These are phyloP conservation scores for Chrysodeixis includens DNA, from an alignment of 2,888 invertebrate genomes.

Conservation along the genomic window DNA sequence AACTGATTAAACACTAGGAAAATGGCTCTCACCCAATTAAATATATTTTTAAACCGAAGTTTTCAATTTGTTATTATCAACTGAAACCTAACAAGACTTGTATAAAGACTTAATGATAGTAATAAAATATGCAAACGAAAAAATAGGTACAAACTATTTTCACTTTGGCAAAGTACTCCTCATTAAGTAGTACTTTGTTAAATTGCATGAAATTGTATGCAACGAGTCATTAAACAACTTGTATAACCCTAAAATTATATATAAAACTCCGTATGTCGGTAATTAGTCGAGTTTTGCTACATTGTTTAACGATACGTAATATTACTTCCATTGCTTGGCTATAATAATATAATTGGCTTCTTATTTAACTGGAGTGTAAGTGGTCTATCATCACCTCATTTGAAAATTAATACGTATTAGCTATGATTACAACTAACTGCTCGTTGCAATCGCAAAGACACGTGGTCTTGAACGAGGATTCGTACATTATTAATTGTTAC, in stretches of 20 bases:
- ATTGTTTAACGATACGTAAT: conserved; percentile 59
- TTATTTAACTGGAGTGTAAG: conserved; percentile 47
- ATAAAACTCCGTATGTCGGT: conserved; percentile 56
- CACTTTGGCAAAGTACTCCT: conserved; percentile 49
- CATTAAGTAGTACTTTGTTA: conserved; percentile 52
- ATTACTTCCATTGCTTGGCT: conserved; percentile 52
- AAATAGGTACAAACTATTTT: conserved; percentile 38
- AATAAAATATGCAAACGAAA: conserved; percentile 30
- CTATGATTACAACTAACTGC: conserved; percentile 34
- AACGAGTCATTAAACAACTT: conserved; percentile 63
- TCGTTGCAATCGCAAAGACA: conserved; percentile 15
- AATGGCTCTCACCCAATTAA: not conserved
- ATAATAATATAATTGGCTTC: conserved; percentile 58
- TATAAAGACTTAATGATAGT: not conserved
- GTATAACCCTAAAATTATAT: conserved; percentile 64
- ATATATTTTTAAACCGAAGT: not conserved
- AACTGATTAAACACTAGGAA: not conserved
- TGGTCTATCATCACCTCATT: conserved; percentile 54
- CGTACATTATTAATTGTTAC: not conserved
- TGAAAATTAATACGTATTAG: conserved; percentile 37
- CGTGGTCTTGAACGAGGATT: not conserved
- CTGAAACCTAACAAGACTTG: not conserved
- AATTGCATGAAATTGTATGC: conserved; percentile 65
- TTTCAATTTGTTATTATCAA: not conserved
- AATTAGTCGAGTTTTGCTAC: conserved; percentile 62